Base-by-base conservation (phyloP, 2,888 invertebrate species). In the Conchocele bisecta region DNA sequence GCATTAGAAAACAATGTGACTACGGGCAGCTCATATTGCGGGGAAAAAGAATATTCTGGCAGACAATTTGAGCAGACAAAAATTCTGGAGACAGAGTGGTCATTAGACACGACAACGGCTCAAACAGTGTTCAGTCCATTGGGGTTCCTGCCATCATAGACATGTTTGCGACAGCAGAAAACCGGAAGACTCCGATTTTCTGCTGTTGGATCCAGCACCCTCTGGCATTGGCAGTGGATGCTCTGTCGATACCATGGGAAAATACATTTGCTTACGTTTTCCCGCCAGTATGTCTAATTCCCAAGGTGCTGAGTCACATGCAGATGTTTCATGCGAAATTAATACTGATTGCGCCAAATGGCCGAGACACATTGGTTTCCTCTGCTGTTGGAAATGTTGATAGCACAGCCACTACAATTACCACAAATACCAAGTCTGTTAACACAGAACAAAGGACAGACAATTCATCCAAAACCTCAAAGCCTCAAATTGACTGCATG, bases 341-440 rank as follows among this genome's bases (percentile, higher is more conserved):
- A 17, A 75, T 75, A n/a, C 41, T 75, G 37, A 68, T 79, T n/a
- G 79, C 71, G n/a, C 67, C 73, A n/a, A n/a, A n/a, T n/a, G n/a
- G n/a, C n/a, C n/a, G n/a, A n/a, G n/a, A 26, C 35, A 41, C 15
- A 44, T 13, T 53, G 56, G 67, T 39, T 41, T 37, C 33, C 61
- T 7, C 11, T 31, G 22, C 35, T 71, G n/a, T 17, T 71, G 17
- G 31, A 59, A 5, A 5, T 65, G 26, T 20, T 48, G 6, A 35
- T 70, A 22, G 64, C 44, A 28, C n/a, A 17, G 29, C 70, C 59
- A 39, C n/a, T 56, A 37, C 50, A 20, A 37, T 48, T 56, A 13
- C 64, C 64, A n/a, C 13, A 33, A 1, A 13, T 11, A 24, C 13
- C 13, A 33, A 33, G 54, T 56, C 56, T 79, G 9, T 56, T 79